A percentile compares a stretch with the other conserved stretches of the same genome.
Conservation (phyloP, 2,113 vertebrate genomes). For the Pogona vitticeps region DNA sequence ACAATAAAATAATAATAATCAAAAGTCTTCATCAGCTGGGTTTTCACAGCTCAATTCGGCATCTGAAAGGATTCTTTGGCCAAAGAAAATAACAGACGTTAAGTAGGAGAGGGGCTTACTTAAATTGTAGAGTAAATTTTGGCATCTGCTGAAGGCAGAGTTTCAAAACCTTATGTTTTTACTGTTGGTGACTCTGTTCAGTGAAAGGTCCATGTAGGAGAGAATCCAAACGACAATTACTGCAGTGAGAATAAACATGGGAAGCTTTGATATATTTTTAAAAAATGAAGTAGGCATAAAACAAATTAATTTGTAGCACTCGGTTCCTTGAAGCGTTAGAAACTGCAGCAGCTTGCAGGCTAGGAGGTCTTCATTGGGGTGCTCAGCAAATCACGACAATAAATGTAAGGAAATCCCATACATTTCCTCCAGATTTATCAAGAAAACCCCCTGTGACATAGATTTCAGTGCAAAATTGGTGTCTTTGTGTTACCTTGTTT, state of each 20-base stretch:
- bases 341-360: slow-evolving; percentile 27
- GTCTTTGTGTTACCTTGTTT: neutral
- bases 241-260: slow-evolving; percentile 42
- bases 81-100: slow-evolving; percentile 62
- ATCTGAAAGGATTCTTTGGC: slow-evolving; percentile 58
- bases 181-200: slow-evolving; percentile 32
- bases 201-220: slow-evolving; percentile 43
- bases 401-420: slow-evolving; percentile 17
- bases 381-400: neutral
- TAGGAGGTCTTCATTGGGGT: neutral
- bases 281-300: neutral
- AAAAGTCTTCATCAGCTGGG: slow-evolving; percentile 48
- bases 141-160: slow-evolving; percentile 49
- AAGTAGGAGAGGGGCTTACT: slow-evolving; percentile 56
- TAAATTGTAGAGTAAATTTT: slow-evolving; percentile 64
- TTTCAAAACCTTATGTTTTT: slow-evolving; percentile 58
- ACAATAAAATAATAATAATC: slow-evolving; percentile 18
- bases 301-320: slow-evolving; percentile 14
- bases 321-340: slow-evolving; percentile 6
- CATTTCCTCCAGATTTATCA: slow-evolving; percentile 14
- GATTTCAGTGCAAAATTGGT: neutral
- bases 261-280: slow-evolving; percentile 12
- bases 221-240: slow-evolving; percentile 38
- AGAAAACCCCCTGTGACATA: neutral
- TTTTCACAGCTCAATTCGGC: slow-evolving; percentile 54